Evolutionary conservation across 2,113 vertebrate species (phyloP), one percentile per base, ranked within the genome.

Genomic region (Polypterus senegalus): DNA sequence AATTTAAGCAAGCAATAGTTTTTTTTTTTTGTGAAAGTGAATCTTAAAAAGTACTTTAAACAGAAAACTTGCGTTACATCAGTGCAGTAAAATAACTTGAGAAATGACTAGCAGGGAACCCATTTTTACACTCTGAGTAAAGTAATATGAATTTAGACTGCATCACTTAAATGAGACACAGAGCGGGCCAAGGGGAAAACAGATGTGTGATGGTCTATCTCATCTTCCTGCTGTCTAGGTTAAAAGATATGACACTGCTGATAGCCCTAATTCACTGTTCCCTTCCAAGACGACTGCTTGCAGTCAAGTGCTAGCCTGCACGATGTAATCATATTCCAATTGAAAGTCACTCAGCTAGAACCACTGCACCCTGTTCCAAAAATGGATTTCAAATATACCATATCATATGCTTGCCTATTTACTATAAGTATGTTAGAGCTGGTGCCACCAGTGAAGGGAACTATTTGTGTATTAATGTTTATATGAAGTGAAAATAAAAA

Each of bases 241-340:
- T 61, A 47, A 67, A 67, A 65, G 58, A 57, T 61, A 60, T 63
- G 66, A 65, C 62, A 64, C 55, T 46, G 46, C 56, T n/a, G 5
- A 53, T 46, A 49, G 58, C 47, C 60, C 69, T 67, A 67, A 70
- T 66, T 67, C 69, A 67, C 69, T 64, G 52, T 62, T 48, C 57
- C 62, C 65, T 48, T 62, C 53, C 58, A n/a, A 59, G 64, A 68
- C 60, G 62, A 47, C 46, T 7, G 55, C 11, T 49, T 9, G 44
- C 46, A 49, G 5, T 55, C 54, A 55, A 27, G 54, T 11, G 54
- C 2, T 5, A 47, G 51, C 11, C 48, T 57, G 63, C 27, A 63
- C 58, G 51, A 52, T 65, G 66, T 73, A 64, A 64, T 73, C 68
- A 73, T 68, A 70, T 68, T 70, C 66, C 68, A 70, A 70, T 70